These are phyloP conservation scores for Dermatemys mawii DNA, from an alignment of 2,113 vertebrate species.

Conservation along the genomic window DNA sequence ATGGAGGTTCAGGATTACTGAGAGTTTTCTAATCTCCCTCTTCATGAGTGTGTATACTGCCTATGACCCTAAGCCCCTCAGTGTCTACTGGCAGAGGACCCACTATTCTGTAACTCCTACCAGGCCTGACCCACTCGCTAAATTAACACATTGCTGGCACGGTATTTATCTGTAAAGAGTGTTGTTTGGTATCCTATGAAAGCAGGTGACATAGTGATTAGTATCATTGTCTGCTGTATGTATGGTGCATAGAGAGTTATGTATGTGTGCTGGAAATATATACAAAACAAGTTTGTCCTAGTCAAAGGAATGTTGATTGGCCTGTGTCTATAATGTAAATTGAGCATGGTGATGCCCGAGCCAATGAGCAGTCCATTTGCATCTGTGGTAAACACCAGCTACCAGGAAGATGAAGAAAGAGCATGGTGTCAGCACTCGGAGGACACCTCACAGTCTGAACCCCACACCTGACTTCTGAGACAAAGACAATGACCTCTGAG, in stretches of 20 bases:
- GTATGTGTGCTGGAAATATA: neutral
- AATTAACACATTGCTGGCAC: neutral
- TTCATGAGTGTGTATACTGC: accelerated
- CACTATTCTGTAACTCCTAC: neutral
- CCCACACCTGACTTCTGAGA: neutral
- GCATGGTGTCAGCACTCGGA: neutral
- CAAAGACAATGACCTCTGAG: neutral
- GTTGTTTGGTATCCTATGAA: neutral
- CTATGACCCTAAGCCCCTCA: neutral
- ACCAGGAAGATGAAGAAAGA: neutral
- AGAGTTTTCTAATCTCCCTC: accelerated
- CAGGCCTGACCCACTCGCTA: neutral
- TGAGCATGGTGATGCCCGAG: neutral
- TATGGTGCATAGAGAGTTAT: neutral
- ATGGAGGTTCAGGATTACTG: neutral
- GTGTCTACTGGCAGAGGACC: neutral
- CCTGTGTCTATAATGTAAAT: neutral
- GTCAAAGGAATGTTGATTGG: neutral
- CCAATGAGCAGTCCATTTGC: neutral
- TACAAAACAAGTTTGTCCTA: neutral
- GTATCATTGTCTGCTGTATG: neutral
- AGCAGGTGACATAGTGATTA: neutral
- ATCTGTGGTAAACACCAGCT: neutral
- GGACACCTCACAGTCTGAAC: neutral
- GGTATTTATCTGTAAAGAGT: neutral